phyloP scores from a whole-genome alignment of 2,113 vertebrate genomes.

The Caloenas nicobarica region DNA sequence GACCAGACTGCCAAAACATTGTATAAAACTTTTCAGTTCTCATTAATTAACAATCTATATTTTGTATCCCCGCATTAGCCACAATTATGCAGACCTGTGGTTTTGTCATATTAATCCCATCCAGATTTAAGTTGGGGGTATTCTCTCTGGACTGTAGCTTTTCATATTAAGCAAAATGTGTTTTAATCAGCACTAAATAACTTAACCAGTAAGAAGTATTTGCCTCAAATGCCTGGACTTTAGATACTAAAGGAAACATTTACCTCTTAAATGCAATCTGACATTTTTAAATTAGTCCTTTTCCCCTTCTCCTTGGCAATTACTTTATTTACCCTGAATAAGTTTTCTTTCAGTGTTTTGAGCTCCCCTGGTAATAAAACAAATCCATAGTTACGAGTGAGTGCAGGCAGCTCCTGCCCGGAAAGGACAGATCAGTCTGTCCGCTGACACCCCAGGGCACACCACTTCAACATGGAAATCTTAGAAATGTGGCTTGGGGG shows the following conservation, averaged over 20 bases:
- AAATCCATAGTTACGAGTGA: constrained; percentile 2
- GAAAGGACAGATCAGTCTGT: not conserved
- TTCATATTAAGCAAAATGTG: not conserved
- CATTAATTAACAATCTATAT: not conserved
- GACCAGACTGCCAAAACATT: constrained; percentile 64
- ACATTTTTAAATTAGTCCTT: not conserved
- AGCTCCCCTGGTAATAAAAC: not conserved
- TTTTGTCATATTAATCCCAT: not conserved
- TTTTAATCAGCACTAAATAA: constrained; percentile 41
- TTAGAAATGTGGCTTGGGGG: not conserved
- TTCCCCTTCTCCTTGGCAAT: not conserved
- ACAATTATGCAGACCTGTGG: constrained; percentile 6
- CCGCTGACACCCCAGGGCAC: constrained; percentile 16
- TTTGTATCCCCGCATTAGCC: constrained; percentile 39
- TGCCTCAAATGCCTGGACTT: constrained; percentile 57
- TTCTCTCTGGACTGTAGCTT: constrained; percentile 1
- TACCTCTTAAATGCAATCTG: constrained; percentile 43
- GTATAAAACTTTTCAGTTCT: constrained; percentile 21
- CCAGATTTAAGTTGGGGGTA: not conserved
- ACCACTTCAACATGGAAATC: constrained; percentile 13
- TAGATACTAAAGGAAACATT: constrained; percentile 29
- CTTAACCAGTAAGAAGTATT: constrained; percentile 5
- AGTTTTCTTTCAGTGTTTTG: not conserved
- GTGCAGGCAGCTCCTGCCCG: constrained; percentile 56
- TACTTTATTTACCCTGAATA: constrained; percentile 8